Conservation (phyloP, 2,888 invertebrate genomes). For the Hemicrepidius hirtus region DNA sequence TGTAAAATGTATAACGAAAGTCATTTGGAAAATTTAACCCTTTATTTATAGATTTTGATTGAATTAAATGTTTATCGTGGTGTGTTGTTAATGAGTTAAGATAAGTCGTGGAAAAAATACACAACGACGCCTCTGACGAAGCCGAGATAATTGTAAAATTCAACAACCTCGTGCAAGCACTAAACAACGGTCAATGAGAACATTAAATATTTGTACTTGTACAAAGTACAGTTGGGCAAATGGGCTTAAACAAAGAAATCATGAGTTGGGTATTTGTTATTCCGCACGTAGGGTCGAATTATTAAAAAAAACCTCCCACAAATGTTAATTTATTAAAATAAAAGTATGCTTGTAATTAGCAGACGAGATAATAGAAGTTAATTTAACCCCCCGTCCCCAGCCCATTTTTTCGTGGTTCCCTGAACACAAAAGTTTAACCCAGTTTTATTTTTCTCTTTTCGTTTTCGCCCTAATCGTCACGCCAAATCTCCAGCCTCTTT, state of each 20-base stretch:
- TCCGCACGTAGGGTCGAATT: neutral
- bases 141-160: slow-evolving; percentile 34
- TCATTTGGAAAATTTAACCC: neutral
- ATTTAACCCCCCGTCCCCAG: neutral
- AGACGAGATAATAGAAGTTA: neutral
- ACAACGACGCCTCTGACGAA: slow-evolving; percentile 17
- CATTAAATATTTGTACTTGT: slow-evolving; percentile 28
- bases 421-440: slow-evolving; percentile 29
- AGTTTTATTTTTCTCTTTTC: slow-evolving; percentile 20
- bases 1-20: slow-evolving; percentile 16
- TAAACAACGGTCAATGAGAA: slow-evolving; percentile 25
- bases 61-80: neutral
- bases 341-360: neutral
- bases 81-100: neutral
- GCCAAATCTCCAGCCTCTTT: slow-evolving; percentile 36
- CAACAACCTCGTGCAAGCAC: slow-evolving; percentile 26
- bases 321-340: neutral
- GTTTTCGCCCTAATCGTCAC: slow-evolving; percentile 26
- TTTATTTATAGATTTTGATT: neutral
- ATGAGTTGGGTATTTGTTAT: neutral
- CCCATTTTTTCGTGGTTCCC: neutral
- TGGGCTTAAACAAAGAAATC: slow-evolving; percentile 12
- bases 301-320: neutral
- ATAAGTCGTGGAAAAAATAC: slow-evolving; percentile 6
- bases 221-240: slow-evolving; percentile 19